Evolutionary conservation across 2,113 vertebrate species (phyloP).

Genomic region (Sterrhoptilus dennistouni): DNA sequence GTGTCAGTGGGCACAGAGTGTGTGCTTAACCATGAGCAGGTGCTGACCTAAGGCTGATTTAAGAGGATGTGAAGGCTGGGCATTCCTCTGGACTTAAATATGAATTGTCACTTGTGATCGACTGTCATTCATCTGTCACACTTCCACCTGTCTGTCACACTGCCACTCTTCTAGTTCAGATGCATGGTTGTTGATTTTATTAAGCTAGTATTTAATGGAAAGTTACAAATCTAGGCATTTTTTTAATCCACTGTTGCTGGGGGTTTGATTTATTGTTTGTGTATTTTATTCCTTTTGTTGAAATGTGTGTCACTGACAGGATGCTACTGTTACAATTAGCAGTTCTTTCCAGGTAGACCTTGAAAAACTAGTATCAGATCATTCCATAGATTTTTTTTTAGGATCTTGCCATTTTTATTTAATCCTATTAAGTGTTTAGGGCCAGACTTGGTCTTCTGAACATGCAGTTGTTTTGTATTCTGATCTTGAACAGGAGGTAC

Average conservation of each 20-base stretch:
- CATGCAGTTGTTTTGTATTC: not conserved
- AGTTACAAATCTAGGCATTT: not conserved
- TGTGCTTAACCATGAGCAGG: accelerated
- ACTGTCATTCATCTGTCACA: not conserved
- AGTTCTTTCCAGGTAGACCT: not conserved
- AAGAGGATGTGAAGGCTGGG: not conserved
- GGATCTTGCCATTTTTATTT: not conserved
- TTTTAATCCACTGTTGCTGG: not conserved
- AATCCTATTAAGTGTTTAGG: not conserved
- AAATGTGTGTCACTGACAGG: not conserved
- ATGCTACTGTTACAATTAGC: not conserved
- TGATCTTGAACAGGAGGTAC: not conserved
- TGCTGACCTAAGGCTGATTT: not conserved
- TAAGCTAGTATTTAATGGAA: not conserved
- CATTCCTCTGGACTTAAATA: not conserved
- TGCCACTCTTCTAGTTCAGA: not conserved
- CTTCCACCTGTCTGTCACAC: not conserved
- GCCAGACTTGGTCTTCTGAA: not conserved
- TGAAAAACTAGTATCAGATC: not conserved
- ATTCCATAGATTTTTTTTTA: not conserved
- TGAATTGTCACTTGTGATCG: not conserved
- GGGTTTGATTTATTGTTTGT: not conserved
- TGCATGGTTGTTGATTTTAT: not conserved
- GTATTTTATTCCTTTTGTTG: not conserved
- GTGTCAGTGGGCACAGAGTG: not conserved